Conservation (phyloP, 1,140 invertebrate species). For the Phthorimaea operculella region DNA sequence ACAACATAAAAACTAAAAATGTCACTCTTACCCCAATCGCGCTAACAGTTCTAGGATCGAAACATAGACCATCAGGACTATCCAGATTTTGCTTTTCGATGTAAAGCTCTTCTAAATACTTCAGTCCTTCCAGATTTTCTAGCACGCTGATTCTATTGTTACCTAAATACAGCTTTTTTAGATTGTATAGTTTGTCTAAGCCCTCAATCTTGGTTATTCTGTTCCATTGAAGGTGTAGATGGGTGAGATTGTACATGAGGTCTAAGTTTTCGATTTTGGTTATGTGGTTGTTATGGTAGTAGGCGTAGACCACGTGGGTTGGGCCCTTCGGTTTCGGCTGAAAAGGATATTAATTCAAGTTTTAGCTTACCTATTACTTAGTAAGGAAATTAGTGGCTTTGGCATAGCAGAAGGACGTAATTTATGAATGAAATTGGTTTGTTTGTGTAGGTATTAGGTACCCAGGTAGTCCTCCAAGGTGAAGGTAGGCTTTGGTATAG, state of each 20-base stretch:
- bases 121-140: slow-evolving; percentile 73
- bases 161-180: slow-evolving; percentile 75
- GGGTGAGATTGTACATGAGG: slow-evolving; percentile 69
- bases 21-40: slow-evolving; percentile 68
- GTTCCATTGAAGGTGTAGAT: slow-evolving; percentile 78
- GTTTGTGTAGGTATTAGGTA: too few species aligned
- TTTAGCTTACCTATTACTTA: too few species aligned
- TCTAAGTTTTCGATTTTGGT: slow-evolving; percentile 72
- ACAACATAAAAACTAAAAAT: neutral
- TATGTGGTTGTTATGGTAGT: slow-evolving; percentile 74
- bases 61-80: slow-evolving; percentile 70
- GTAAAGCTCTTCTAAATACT: slow-evolving; percentile 73
- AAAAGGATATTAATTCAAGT: too few species aligned
- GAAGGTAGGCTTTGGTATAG: too few species aligned
- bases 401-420: too few species aligned
- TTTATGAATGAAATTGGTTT: too few species aligned
- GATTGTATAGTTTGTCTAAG: slow-evolving; percentile 66
- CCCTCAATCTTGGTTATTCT: slow-evolving; percentile 73
- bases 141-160: slow-evolving; percentile 75
- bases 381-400: too few species aligned
- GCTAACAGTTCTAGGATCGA: slow-evolving; percentile 72
- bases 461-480: too few species aligned
- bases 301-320: slow-evolving; percentile 70
- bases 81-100: slow-evolving; percentile 73
- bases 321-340: slow-evolving; percentile 67